Base-by-base conservation (phyloP, 2,113 vertebrate genomes). In the Empidonax alnorum region DNA sequence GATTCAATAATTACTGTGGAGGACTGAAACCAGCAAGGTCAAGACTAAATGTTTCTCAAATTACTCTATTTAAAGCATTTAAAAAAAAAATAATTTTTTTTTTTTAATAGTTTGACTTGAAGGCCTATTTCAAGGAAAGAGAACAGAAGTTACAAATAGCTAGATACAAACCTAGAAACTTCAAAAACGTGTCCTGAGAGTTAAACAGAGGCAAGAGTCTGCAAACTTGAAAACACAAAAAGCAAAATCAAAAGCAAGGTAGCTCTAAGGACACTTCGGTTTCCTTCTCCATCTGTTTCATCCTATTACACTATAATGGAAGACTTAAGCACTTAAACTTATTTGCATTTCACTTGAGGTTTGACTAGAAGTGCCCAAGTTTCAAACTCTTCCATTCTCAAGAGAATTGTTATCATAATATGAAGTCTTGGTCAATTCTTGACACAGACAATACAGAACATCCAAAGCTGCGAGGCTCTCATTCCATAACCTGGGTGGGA, bases 121-220 rank as follows among this genome's bases (percentile, higher is more conserved):
- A 89, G 28, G 41, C 59, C 28, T 77, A 42, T 30, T 81, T 62
- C 55, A 73, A 55, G 28, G 46, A 88, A 84, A 41, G 23, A 30
- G 37, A 44, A 27, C 3, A 63, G 56, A 83, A 47, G 41, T 61
- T 17, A 80, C 5, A 87, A 65, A 27, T 30, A 88, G 12, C 10
- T 67, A 72, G 24, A 69, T 56, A 66, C 22, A 69, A 28, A 83
- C 20, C 35, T 27, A 91, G 46, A 67, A 77, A 44, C 42, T 77
- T 63, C 23, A 27, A 66, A 72, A 83, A 69, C 0, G 0, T 20
- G 9, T 44, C 46, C 28, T 4, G 1, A 50, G 18, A 85, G 7
- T 41, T 78, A 55, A 81, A 75, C 1, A 83, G 28, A 49, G 9
- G 9, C 11, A 39, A 53, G 14, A 56, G 12, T 35, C 30, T 42